Evolutionary conservation across 2,113 vertebrate genomes (phyloP).

Genomic region (Pagrus major): DNA sequence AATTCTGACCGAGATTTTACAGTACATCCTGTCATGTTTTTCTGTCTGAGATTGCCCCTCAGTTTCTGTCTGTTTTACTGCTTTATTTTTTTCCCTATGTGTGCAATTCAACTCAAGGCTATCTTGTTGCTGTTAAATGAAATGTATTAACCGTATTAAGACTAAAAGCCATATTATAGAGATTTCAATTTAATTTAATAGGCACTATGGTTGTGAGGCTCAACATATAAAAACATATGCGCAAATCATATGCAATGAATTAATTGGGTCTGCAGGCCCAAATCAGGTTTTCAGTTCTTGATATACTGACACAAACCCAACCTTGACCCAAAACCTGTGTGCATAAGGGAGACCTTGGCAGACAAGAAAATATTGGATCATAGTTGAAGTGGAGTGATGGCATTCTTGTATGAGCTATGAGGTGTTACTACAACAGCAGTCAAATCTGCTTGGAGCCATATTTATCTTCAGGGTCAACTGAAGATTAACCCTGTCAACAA

Average conservation of each 20-base stretch:
- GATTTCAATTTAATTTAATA: background rate
- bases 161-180: background rate
- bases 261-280: background rate
- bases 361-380: background rate
- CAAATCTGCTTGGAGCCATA: background rate
- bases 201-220: background rate
- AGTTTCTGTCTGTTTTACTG: background rate
- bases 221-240: background rate
- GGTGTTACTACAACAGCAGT: background rate
- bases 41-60: background rate
- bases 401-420: background rate
- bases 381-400: background rate
- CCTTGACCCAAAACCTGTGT: background rate
- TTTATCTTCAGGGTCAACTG: background rate
- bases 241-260: background rate
- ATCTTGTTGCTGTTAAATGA: background rate
- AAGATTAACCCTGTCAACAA: background rate
- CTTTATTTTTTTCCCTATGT: background rate
- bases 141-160: background rate
- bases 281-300: background rate
- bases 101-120: background rate
- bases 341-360: background rate
- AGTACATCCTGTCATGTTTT: background rate
- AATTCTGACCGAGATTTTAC: constrained; percentile 2
- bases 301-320: background rate